These are phyloP conservation scores for Odontamblyopus lacepedii DNA, from an alignment of 2,797 vertebrate species.

Conservation along the genomic window DNA sequence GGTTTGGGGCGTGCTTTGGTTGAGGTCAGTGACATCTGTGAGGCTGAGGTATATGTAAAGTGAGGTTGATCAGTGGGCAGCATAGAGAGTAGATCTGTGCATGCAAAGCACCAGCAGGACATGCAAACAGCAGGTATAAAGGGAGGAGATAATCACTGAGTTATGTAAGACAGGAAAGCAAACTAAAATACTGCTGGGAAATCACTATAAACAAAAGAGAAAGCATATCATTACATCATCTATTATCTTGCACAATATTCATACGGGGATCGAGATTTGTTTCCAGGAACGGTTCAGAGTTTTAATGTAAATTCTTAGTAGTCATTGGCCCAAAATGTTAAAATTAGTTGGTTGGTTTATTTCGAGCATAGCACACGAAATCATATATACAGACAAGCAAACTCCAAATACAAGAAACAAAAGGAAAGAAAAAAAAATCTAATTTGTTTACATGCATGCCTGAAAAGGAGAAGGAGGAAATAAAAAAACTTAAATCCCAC, in stretches of 20 bases:
- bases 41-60: slow-evolving; percentile 54
- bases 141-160: neutral
- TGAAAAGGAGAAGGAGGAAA: too few species aligned
- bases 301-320: neutral
- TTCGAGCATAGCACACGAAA: too few species aligned
- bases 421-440: too few species aligned
- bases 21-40: slow-evolving; percentile 42
- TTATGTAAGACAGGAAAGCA: neutral
- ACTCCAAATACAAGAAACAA: too few species aligned
- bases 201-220: slow-evolving; percentile 2
- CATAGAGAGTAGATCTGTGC: slow-evolving; percentile 1
- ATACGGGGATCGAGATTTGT: neutral
- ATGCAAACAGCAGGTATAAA: slow-evolving; percentile 26
- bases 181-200: slow-evolving; percentile 1
- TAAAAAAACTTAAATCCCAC: too few species aligned
- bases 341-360: too few species aligned
- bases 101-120: slow-evolving; percentile 22
- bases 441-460: too few species aligned
- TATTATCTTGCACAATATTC: neutral
- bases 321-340: neutral
- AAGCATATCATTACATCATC: neutral
- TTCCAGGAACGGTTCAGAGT: neutral
- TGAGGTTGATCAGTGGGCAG: slow-evolving; percentile 38
- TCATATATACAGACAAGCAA: too few species aligned
- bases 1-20: slow-evolving; percentile 25